phyloP scores from a whole-genome alignment of 2,888 invertebrate genomes.

The Eristalinus aeneus region DNA sequence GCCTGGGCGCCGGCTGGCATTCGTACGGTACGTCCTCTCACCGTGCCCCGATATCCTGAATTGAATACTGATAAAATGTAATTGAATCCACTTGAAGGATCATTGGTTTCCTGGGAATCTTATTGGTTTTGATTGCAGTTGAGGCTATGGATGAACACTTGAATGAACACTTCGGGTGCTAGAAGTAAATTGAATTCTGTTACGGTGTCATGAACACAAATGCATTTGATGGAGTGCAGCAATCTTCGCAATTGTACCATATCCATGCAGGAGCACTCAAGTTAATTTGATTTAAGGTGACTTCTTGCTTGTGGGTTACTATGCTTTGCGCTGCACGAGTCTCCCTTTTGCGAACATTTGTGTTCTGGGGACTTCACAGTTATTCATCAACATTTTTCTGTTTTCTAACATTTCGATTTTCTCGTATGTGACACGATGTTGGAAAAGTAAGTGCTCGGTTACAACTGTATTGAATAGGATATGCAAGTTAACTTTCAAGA shows the following conservation, averaged over 20 bases:
- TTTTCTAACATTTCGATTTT: no score
- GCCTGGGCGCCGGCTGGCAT: not conserved
- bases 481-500: no score
- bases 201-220: not conserved
- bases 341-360: no score
- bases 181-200: constrained; percentile 25
- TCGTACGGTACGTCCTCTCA: not conserved
- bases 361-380: no score
- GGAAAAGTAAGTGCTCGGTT: no score
- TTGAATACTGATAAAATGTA: constrained; percentile 31
- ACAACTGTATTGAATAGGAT: no score
- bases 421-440: no score
- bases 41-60: not conserved
- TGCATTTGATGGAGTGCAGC: not conserved
- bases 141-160: constrained; percentile 7
- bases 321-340: no score
- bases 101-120: constrained; percentile 27
- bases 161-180: not conserved
- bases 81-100: constrained; percentile 42
- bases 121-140: constrained; percentile 1
- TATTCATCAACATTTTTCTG: no score
- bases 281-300: no score
- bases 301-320: no score
- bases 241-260: not conserved
- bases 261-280: not conserved